Evolutionary conservation across 1,140 invertebrate species (phyloP), one percentile per base, ranked within the genome.

Genomic region (Tetragnatha versicolor): DNA sequence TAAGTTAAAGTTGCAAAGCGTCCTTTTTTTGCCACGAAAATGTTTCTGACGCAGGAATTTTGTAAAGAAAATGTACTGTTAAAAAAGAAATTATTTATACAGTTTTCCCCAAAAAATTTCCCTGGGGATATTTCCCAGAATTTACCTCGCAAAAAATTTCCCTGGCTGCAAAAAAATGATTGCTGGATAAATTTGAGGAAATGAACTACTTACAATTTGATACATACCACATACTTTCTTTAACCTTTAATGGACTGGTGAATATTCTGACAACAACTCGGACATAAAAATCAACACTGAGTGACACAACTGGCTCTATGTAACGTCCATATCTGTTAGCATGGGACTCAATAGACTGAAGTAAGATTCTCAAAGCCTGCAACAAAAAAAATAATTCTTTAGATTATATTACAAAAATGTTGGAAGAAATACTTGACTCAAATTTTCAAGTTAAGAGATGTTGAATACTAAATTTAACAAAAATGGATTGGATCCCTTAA

Each of bases 261-360:
- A 89, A 91, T 2, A 99, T 87, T 83, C 90, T 90, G 0, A 99
- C 94, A 88, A 99, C 98, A 6, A 99, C 91, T 81, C 98, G 88
- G 29, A 99, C 91, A 85, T 99, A 99, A 87, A 99, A 99, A 87
- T 99, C 98, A 3, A 93, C 94, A 73, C 96, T 98, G 60, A 99
- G 84, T 27, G 93, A 96, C 1, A 99, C 83, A 5, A 99, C 81
- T 0, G 98, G 98, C 65, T 91, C 89, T 81, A 98, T 98, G 83
- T 97, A 98, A 53, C 94, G 89, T 22, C 94, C 93, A 86, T 99
- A 97, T 42, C 94, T 88, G 84, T 93, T 96, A 1, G 98, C 98
- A 84, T 96, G 93, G 0, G 90, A 89, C 82, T 98, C 94, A 81
- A 99, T 93, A 81, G 91, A 91, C 83, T 96, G 93, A 25, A 99